phyloP scores from a whole-genome alignment of 1,140 invertebrate species.

The Cyclargus thomasi region DNA sequence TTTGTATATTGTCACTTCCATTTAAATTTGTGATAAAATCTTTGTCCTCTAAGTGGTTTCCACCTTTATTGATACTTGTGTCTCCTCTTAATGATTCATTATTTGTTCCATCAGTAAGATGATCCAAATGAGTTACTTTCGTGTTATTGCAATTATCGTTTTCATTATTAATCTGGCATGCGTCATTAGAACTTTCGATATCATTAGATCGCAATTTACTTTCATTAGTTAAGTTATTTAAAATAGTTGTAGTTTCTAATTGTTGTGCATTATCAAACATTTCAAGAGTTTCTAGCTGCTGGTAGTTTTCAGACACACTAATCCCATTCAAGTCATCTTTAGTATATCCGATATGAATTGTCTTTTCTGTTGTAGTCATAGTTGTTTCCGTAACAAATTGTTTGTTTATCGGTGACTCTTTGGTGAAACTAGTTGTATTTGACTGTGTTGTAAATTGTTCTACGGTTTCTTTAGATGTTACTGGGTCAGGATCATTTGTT shows the following conservation, averaged over 20 bases:
- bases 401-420: neutral
- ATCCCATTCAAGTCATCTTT: neutral
- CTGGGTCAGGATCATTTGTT: conserved; percentile 10
- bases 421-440: neutral
- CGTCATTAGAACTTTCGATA: neutral
- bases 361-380: neutral
- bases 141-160: neutral
- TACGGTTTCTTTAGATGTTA: conserved; percentile 10
- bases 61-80: neutral
- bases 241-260: neutral
- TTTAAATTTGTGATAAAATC: neutral
- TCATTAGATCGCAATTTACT: neutral
- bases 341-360: neutral
- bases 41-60: neutral
- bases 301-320: neutral
- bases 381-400: neutral
- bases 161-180: neutral
- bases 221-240: neutral
- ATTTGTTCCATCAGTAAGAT: neutral
- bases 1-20: conserved; percentile 37
- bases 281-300: neutral
- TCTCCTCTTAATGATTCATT: neutral
- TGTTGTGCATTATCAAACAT: neutral
- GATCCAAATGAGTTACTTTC: neutral
- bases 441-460: neutral